phyloP scores from a whole-genome alignment of 1,140 invertebrate species.

The Pogonomyrmex californicus region DNA sequence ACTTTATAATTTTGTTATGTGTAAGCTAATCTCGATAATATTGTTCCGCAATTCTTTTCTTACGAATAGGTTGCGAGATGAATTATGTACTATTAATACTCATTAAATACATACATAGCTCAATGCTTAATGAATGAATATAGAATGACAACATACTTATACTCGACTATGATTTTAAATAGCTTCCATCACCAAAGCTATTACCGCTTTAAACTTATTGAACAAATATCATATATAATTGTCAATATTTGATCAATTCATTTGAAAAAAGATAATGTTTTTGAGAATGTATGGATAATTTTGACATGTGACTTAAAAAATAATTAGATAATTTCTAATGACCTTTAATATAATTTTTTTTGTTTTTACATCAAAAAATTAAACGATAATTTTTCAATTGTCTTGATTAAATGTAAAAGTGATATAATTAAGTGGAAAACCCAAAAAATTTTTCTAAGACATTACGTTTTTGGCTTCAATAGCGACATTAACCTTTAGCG shows the following conservation, averaged over 20 bases:
- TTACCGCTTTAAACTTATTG: constrained; percentile 2
- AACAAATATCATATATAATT: not conserved
- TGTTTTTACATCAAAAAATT: not conserved
- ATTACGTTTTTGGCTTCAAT: not conserved
- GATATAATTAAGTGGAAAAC: not conserved
- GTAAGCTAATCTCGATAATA: not conserved
- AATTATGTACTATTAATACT: not conserved
- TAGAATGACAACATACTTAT: not conserved
- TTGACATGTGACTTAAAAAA: not conserved
- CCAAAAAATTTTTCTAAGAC: not conserved
- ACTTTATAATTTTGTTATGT: not conserved
- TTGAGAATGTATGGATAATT: not conserved
- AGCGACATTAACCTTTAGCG: constrained; percentile 32
- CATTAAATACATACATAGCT: not conserved
- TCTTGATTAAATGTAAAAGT: not conserved
- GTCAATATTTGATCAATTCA: not conserved
- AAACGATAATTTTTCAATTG: not conserved
- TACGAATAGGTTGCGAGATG: not conserved
- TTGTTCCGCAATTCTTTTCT: not conserved
- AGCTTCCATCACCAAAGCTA: not conserved
- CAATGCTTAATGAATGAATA: not conserved
- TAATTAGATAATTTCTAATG: too few relatives aligned
- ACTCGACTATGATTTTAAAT: constrained; percentile 18
- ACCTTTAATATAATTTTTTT: not conserved
- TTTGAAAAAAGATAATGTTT: constrained; percentile 19